These are phyloP conservation scores for Anthopleura xanthogrammica DNA, from an alignment of 92 coral and sea anemone species.

Conservation along the genomic window DNA sequence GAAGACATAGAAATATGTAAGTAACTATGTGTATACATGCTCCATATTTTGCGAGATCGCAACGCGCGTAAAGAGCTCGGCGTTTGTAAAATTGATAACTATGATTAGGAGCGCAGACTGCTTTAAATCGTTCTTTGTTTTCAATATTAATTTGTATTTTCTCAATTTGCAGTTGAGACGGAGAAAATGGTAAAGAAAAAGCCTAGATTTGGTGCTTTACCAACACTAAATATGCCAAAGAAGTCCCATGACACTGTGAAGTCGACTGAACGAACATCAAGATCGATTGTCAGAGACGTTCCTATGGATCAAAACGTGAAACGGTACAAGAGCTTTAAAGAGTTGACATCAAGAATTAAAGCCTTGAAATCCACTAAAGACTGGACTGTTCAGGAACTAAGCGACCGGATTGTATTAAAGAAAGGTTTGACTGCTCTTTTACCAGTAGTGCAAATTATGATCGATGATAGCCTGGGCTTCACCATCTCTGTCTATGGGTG, in stretches of 20 bases:
- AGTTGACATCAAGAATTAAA: constrained; percentile 4
- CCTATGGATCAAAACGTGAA: background rate
- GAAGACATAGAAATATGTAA: no score
- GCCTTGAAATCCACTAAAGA: background rate
- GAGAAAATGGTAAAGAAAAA: no score
- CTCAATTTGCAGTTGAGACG: no score
- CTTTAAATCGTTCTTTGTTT: no score
- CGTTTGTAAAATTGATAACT: no score
- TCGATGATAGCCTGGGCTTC: constrained; percentile 61
- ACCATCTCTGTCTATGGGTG: constrained; percentile 56
- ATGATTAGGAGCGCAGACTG: no score
- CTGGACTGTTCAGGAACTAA: constrained; percentile 36
- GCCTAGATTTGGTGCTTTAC: no score
- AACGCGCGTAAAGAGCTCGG: no score
- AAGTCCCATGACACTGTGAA: background rate
- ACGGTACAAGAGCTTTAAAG: background rate
- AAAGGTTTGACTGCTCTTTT: constrained; percentile 9
- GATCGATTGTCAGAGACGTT: background rate
- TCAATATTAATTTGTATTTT: no score
- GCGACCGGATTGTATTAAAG: constrained; percentile 44
- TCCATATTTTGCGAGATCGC: no score
- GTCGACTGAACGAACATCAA: background rate
- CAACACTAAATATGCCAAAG: background rate
- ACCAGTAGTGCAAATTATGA: constrained; percentile 47
- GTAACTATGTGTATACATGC: no score